These are phyloP conservation scores for Cochlearius cochlearius DNA, from an alignment of 2,113 vertebrate species.

Conservation along the genomic window DNA sequence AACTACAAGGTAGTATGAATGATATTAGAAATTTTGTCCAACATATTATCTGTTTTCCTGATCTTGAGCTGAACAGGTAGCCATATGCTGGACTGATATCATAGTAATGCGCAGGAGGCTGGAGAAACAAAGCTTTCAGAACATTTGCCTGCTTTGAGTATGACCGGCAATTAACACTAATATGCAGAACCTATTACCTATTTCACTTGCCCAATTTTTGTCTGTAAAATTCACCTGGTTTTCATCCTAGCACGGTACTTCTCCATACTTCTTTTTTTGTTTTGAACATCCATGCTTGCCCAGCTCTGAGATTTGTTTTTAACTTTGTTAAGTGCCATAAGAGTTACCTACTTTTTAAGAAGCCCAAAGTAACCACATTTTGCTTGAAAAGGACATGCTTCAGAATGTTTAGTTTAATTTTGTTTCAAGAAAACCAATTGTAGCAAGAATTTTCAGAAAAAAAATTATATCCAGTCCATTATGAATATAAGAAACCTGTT, in stretches of 20 bases:
- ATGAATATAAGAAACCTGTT: not conserved
- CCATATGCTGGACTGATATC: not conserved
- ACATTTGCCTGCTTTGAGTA: not conserved
- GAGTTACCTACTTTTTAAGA: not conserved
- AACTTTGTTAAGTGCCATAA: not conserved
- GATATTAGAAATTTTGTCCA: not conserved
- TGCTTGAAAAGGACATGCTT: not conserved
- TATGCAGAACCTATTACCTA: not conserved
- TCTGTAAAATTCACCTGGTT: not conserved
- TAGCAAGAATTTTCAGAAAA: not conserved
- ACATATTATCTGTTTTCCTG: not conserved
- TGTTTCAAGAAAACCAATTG: not conserved
- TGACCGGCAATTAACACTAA: not conserved
- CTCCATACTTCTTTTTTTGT: not conserved
- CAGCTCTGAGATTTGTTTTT: not conserved
- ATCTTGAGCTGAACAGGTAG: not conserved
- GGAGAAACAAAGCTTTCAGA: not conserved
- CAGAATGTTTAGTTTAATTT: not conserved
- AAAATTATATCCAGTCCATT: not conserved
- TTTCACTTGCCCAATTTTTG: not conserved
- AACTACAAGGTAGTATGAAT: not conserved
- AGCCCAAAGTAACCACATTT: not conserved
- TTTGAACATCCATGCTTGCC: not conserved
- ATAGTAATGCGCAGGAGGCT: not conserved
- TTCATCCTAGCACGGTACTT: not conserved